These are phyloP conservation scores for Paramuricea clavata DNA, from an alignment of 92 coral and sea anemone species.

Conservation along the genomic window DNA sequence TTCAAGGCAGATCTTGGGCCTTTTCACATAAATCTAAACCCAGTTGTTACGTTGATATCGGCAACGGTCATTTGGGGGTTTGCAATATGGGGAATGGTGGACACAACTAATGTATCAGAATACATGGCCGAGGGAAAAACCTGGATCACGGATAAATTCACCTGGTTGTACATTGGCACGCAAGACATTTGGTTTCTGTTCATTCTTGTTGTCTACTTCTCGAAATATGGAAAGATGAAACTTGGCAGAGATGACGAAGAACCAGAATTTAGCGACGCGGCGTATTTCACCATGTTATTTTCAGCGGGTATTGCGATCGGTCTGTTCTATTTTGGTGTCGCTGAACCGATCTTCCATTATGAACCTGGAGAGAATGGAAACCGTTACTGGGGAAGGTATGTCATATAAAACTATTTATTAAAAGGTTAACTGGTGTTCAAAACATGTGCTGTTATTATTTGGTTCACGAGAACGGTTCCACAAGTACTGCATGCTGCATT, in stretches of 20 bases:
- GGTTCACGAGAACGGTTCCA: no score
- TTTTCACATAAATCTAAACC: conserved; percentile 52
- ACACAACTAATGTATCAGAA: conserved; percentile 12
- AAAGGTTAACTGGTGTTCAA: no score
- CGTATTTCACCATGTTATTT: conserved; percentile 63
- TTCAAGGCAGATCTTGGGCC: conserved; percentile 39
- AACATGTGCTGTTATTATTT: no score
- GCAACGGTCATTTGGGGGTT: conserved; percentile 56
- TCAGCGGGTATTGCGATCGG: conserved; percentile 64
- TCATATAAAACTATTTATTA: not conserved
- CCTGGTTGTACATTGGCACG: conserved; percentile 62
- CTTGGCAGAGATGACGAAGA: conserved; percentile 60
- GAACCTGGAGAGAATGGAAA: conserved; percentile 50
- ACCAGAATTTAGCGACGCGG: no score
- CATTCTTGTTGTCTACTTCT: conserved; percentile 48
- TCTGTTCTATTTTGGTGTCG: conserved; percentile 62
- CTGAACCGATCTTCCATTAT: conserved; percentile 55
- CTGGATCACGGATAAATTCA: conserved; percentile 60
- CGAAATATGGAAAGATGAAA: conserved; percentile 61
- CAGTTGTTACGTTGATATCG: conserved; percentile 53
- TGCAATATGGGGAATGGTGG: conserved; percentile 47
- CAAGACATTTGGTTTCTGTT: conserved; percentile 60
- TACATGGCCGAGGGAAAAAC: conserved; percentile 39
- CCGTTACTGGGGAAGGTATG: conserved; percentile 64
- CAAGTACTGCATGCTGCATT: no score